Percentiles rank a stretch among this genome's conserved stretches.
Conservation (phyloP, 2,113 vertebrate genomes). For the Oncorhynchus keta region DNA sequence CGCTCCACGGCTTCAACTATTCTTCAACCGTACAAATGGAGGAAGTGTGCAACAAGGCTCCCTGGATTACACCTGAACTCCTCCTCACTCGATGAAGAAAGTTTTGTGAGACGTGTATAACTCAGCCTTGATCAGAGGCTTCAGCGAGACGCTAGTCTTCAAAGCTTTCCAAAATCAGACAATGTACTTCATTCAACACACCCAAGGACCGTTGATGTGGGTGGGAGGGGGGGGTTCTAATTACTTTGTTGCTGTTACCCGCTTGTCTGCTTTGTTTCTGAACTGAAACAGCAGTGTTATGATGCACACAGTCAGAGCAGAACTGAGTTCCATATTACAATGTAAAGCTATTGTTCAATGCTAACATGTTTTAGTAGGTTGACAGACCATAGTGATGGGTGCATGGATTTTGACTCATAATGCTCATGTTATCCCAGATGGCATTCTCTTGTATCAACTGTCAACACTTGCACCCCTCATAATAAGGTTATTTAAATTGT, state of each 20-base stretch:
- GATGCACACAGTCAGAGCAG: neutral
- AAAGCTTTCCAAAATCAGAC: slow-evolving; percentile 19
- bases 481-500: neutral
- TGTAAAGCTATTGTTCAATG: neutral
- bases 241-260: neutral
- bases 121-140: neutral
- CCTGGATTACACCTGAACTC: slow-evolving; percentile 16
- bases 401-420: neutral
- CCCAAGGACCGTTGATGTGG: slow-evolving; percentile 6
- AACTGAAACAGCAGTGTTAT: neutral
- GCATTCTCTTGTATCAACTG: neutral
- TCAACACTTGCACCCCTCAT: neutral
- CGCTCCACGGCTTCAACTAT: slow-evolving; percentile 1
- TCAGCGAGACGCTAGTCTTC: slow-evolving; percentile 20
- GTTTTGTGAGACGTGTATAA: slow-evolving; percentile 6
- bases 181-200: slow-evolving; percentile 8
- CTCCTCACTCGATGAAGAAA: slow-evolving; percentile 21
- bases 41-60: slow-evolving; percentile 1
- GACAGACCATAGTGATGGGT: neutral
- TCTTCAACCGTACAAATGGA: slow-evolving; percentile 21
- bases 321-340: neutral
- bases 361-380: neutral
- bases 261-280: neutral
- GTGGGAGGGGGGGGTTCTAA: neutral
- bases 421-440: too few relatives aligned